phyloP scores from a whole-genome alignment of 2,113 vertebrate genomes.

The Centrocercus urophasianus region DNA sequence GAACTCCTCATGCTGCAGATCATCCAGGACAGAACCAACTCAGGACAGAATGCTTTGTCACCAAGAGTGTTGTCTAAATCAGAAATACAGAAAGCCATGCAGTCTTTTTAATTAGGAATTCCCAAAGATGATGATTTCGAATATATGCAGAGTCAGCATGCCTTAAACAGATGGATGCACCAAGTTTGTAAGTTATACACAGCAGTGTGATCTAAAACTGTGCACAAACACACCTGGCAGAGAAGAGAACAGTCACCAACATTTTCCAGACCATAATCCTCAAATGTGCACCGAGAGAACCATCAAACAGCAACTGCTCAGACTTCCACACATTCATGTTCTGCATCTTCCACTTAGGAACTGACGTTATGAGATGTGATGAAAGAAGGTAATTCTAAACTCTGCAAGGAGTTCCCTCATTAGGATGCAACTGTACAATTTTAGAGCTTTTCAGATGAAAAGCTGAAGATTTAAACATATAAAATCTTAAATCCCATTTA shows the following conservation, averaged over 20 bases:
- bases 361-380: not conserved
- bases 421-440: not conserved
- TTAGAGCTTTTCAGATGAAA: constrained; percentile 30
- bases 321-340: not conserved
- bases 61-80: accelerated
- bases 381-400: not conserved
- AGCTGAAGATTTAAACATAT: not conserved
- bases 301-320: not conserved
- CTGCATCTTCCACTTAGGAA: not conserved
- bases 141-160: not conserved
- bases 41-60: not conserved
- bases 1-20: not conserved
- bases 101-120: not conserved
- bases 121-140: not conserved
- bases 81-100: not conserved
- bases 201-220: not conserved
- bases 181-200: not conserved
- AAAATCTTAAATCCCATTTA: constrained; percentile 22
- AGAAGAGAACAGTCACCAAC: not conserved
- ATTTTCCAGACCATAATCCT: not conserved
- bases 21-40: not conserved
- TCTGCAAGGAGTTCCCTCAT: not conserved
- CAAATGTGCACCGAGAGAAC: not conserved
- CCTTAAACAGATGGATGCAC: not conserved
- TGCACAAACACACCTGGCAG: not conserved